Evolutionary conservation across 2,797 vertebrate genomes (phyloP).

Genomic region (Cryptoprocta ferox): DNA sequence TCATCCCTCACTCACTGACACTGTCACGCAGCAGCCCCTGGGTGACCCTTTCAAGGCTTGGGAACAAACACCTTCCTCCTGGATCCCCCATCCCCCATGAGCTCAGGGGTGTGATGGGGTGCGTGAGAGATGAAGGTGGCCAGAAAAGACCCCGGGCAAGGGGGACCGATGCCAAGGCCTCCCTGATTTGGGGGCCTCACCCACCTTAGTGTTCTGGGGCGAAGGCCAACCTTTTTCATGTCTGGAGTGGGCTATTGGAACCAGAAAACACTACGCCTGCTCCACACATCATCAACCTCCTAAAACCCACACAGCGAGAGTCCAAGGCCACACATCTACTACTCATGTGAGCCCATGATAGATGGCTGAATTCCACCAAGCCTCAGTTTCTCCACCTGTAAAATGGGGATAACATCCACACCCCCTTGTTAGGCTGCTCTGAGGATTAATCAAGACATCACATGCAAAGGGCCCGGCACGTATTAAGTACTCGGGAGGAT

Average conservation of each 20-base stretch:
- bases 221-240: neutral
- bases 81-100: neutral
- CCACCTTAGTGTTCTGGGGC: neutral
- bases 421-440: neutral
- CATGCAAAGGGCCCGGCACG: neutral
- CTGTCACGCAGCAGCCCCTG: neutral
- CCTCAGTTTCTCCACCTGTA: neutral
- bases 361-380: neutral
- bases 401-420: neutral
- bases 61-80: neutral
- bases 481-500: neutral
- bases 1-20: neutral
- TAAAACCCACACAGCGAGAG: neutral
- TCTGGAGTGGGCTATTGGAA: neutral
- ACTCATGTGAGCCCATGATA: neutral
- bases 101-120: neutral
- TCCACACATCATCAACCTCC: neutral
- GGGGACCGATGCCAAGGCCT: neutral
- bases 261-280: neutral
- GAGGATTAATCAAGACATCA: neutral
- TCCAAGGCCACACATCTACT: constrained; percentile 11
- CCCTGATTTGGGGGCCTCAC: neutral
- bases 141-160: neutral
- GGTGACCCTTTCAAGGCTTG: neutral
- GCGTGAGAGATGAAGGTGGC: neutral